phyloP scores from a whole-genome alignment of 1,140 invertebrate species.

The Myzus persicae region DNA sequence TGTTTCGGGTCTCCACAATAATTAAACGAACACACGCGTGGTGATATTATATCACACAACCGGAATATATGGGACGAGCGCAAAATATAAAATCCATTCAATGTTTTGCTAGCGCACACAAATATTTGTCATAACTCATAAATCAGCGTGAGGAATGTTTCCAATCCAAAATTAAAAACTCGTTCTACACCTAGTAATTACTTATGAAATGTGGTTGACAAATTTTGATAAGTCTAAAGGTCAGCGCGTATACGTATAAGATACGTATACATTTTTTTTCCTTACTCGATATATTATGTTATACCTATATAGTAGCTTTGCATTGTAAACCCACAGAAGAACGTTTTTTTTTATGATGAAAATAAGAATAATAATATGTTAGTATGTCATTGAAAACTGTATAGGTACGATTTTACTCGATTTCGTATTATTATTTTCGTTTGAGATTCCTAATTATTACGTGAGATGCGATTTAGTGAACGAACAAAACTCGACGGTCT shows the following conservation, averaged over 20 bases:
- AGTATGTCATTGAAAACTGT: not conserved
- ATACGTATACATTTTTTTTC: not conserved
- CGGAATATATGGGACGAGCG: not conserved
- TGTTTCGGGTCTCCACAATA: not conserved
- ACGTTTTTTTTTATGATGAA: not conserved
- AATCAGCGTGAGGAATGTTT: constrained; percentile 21
- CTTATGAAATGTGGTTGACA: constrained; percentile 28
- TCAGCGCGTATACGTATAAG: not conserved
- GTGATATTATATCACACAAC: not conserved
- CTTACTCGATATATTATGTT: not conserved
- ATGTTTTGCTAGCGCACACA: constrained; percentile 13
- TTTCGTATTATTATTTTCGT: not conserved
- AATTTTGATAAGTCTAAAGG: constrained; percentile 44
- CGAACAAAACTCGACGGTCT: not conserved
- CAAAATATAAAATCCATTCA: not conserved
- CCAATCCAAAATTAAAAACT: constrained; percentile 30
- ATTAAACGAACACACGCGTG: not conserved
- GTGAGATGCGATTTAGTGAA: not conserved
- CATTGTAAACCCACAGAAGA: not conserved
- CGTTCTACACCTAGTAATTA: constrained; percentile 45
- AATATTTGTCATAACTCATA: constrained; percentile 50
- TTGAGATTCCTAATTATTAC: not conserved
- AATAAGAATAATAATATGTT: not conserved
- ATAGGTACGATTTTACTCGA: too few species aligned
- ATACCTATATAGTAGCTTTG: not conserved